phyloP scores from a whole-genome alignment of 2,113 vertebrate species.

The Bujurquina vittata region DNA sequence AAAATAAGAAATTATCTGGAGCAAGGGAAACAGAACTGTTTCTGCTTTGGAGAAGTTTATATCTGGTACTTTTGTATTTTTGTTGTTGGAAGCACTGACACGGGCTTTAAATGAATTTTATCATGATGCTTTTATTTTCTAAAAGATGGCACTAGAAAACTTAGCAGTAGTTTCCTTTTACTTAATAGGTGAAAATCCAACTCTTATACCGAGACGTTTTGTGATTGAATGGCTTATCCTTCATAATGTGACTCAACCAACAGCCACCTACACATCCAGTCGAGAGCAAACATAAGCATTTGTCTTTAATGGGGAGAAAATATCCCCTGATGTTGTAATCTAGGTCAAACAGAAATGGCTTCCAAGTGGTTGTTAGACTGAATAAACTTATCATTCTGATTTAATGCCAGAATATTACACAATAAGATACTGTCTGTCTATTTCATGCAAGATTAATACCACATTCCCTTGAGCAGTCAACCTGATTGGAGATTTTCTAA shows the following conservation, averaged over 20 bases:
- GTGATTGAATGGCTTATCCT: conserved; percentile 50
- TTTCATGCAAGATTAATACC: conserved; percentile 69
- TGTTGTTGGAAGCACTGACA: not conserved
- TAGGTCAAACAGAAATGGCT: conserved; percentile 62
- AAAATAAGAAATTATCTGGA: not conserved
- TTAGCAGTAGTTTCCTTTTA: conserved; percentile 12
- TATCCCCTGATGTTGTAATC: conserved; percentile 66
- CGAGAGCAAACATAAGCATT: conserved; percentile 63
- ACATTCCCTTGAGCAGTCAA: conserved; percentile 49
- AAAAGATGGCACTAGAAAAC: not conserved
- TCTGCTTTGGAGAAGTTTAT: not conserved
- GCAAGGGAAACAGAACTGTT: not conserved
- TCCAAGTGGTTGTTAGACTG: conserved; percentile 51
- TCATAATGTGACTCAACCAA: conserved; percentile 58
- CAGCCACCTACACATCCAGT: conserved; percentile 58
- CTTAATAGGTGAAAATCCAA: conserved; percentile 21
- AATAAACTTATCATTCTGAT: conserved; percentile 57
- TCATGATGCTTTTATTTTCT: not conserved
- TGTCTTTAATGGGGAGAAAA: conserved; percentile 67
- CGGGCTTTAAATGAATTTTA: not conserved
- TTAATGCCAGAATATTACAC: conserved; percentile 50
- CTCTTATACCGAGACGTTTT: conserved; percentile 18
- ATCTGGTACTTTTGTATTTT: not conserved
- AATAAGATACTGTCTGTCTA: conserved; percentile 46
- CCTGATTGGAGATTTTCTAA: conserved; percentile 71